A percentile compares a stretch with the other conserved stretches of the same genome.
phyloP scores from a whole-genome alignment of 2,888 invertebrate genomes.

The Exephanes ischioxanthus region DNA sequence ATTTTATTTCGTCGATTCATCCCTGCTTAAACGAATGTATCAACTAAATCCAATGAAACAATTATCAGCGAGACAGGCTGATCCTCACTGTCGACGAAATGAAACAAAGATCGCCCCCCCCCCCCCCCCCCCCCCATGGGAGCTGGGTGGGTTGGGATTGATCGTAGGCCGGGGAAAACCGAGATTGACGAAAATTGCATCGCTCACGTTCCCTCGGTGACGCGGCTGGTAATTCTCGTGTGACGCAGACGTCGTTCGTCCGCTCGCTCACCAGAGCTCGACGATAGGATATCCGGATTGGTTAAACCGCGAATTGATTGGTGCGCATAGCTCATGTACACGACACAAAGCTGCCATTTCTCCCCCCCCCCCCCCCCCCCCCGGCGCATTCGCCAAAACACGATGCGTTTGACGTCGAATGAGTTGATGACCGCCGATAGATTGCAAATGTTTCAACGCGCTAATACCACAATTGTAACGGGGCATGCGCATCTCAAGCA shows the following conservation, averaged over 20 bases:
- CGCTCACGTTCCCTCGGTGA: slow-evolving; percentile 36
- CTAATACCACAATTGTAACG: background rate
- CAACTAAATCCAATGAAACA: slow-evolving; percentile 28
- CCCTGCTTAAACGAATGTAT: slow-evolving; percentile 1
- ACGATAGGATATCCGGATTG: slow-evolving; percentile 46
- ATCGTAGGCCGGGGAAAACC: slow-evolving; percentile 3
- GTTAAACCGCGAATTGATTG: slow-evolving; percentile 52
- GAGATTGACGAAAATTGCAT: slow-evolving; percentile 55
- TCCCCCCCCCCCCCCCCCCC: too few relatives aligned
- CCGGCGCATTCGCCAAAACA: background rate
- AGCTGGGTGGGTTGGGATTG: slow-evolving; percentile 1
- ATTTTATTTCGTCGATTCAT: background rate
- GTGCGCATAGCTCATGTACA: slow-evolving; percentile 14
- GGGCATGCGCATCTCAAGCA: background rate
- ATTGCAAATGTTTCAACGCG: slow-evolving; percentile 10
- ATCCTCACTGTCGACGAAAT: background rate
- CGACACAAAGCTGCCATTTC: background rate
- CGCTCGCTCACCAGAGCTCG: slow-evolving; percentile 7
- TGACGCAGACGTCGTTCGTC: slow-evolving; percentile 25
- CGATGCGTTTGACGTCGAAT: slow-evolving; percentile 32
- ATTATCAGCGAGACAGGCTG: slow-evolving; percentile 8
- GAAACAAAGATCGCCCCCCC: slow-evolving; percentile 10
- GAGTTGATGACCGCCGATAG: slow-evolving; percentile 2
- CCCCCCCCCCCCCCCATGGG: background rate
- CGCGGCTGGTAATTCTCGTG: slow-evolving; percentile 50